A percentile compares a stretch with the other conserved stretches of the same genome.
These are phyloP conservation scores for Pseudococcus jackbeardsleyi DNA, from an alignment of 2,888 invertebrate species.

Conservation along the genomic window DNA sequence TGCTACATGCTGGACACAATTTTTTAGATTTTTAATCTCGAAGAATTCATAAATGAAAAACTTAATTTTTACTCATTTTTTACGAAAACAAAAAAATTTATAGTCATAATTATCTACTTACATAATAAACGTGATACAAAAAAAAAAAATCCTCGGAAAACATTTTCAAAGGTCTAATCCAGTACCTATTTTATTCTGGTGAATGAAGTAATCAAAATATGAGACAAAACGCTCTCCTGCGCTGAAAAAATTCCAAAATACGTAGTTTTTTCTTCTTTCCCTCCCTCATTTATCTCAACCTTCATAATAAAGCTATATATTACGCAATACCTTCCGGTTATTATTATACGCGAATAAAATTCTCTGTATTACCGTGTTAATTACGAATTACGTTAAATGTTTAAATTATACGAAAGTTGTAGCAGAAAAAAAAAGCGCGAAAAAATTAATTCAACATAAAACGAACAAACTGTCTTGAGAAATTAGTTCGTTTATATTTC, in stretches of 20 bases:
- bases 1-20: no score
- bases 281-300: background rate
- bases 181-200: no score
- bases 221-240: no score
- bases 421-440: background rate
- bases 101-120: no score
- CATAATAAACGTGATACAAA: no score
- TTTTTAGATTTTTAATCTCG: no score
- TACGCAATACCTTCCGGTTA: background rate
- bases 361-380: slow-evolving; percentile 10
- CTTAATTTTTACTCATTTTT: no score
- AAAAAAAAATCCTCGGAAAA: no score
- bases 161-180: no score
- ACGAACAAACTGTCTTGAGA: slow-evolving; percentile 8
- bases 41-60: no score
- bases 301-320: background rate
- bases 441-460: slow-evolving; percentile 34
- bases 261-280: background rate
- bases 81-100: no score
- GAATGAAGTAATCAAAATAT: no score
- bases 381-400: slow-evolving; percentile 35
- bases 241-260: background rate
- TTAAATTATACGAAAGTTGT: slow-evolving; percentile 20
- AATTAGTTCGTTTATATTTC: slow-evolving; percentile 26
- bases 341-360: slow-evolving; percentile 2